These are phyloP conservation scores for Drosophila kanekoi DNA, from an alignment of 2,888 invertebrate species.

Conservation along the genomic window DNA sequence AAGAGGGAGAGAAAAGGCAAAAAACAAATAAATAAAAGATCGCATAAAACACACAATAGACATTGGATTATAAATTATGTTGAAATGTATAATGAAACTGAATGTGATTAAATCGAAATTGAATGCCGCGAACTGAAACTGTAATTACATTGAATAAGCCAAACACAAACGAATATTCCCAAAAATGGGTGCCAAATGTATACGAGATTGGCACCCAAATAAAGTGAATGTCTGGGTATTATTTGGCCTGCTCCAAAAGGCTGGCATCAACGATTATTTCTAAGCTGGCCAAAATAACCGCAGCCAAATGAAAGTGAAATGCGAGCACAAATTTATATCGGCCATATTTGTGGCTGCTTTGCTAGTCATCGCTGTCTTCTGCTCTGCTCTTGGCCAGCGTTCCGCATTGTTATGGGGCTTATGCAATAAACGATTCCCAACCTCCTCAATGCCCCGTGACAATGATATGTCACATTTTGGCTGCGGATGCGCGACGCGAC, in stretches of 20 bases:
- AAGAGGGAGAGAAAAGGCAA: neutral
- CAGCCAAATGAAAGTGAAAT: conserved; percentile 56
- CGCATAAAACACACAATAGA: neutral
- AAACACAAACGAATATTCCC: conserved; percentile 4
- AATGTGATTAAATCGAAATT: conserved; percentile 6
- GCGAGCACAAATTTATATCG: conserved; percentile 40
- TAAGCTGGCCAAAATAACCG: conserved; percentile 25
- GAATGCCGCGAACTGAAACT: neutral
- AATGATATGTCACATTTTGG: conserved; percentile 65
- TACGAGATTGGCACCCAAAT: conserved; percentile 7
- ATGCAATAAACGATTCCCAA: conserved; percentile 53
- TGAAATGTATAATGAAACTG: neutral
- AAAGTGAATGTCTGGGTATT: conserved; percentile 48
- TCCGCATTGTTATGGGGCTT: conserved; percentile 45
- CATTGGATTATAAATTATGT: conserved; percentile 10
- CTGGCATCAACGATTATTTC: conserved; percentile 36
- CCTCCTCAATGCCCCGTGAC: conserved; percentile 38
- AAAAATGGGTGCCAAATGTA: conserved; percentile 11
- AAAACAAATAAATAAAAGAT: conserved; percentile 8
- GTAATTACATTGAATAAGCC: conserved; percentile 4
- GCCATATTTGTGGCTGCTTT: conserved; percentile 42
- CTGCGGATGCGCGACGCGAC: conserved; percentile 12
- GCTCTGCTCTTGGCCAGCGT: conserved; percentile 36
- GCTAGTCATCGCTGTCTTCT: conserved; percentile 49
- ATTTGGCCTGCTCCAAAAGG: conserved; percentile 15